A percentile compares a stretch with the other conserved stretches of the same genome.
Evolutionary conservation across 2,113 vertebrate species (phyloP).

Genomic region (Trinectes maculatus): DNA sequence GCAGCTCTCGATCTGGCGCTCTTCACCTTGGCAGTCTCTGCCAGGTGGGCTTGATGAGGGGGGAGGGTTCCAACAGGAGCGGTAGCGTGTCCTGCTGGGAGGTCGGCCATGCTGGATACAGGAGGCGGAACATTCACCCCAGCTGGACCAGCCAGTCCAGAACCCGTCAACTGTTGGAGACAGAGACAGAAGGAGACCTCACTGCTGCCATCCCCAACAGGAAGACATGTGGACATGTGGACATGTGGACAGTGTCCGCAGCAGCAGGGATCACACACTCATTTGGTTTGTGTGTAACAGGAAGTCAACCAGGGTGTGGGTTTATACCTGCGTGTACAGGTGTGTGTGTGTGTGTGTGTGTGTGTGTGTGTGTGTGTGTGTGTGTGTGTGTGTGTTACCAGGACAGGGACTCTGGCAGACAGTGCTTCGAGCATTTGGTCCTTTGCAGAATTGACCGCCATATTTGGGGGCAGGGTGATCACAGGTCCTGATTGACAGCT

Average conservation of each 20-base stretch:
- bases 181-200: neutral
- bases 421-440: neutral
- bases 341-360: too few relatives aligned
- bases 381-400: slow-evolving; percentile 44
- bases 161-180: slow-evolving; percentile 49
- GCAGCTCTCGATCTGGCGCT: neutral
- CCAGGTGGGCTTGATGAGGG: slow-evolving; percentile 51
- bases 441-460: slow-evolving; percentile 47
- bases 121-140: slow-evolving; percentile 56
- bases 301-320: too few relatives aligned
- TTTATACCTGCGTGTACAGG: too few relatives aligned
- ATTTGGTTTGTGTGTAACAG: too few relatives aligned
- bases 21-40: slow-evolving; percentile 1
- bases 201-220: too few relatives aligned
- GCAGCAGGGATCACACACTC: too few relatives aligned
- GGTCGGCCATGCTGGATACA: slow-evolving; percentile 18
- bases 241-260: neutral
- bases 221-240: neutral
- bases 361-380: neutral
- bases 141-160: slow-evolving; percentile 70
- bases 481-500: slow-evolving; percentile 58
- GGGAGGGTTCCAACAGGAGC: slow-evolving; percentile 61
- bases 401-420: slow-evolving; percentile 56
- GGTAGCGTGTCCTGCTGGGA: slow-evolving; percentile 34
- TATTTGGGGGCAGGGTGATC: slow-evolving; percentile 56